These are phyloP conservation scores for Suricata suricatta DNA, from an alignment of 2,113 vertebrate species.

Conservation along the genomic window DNA sequence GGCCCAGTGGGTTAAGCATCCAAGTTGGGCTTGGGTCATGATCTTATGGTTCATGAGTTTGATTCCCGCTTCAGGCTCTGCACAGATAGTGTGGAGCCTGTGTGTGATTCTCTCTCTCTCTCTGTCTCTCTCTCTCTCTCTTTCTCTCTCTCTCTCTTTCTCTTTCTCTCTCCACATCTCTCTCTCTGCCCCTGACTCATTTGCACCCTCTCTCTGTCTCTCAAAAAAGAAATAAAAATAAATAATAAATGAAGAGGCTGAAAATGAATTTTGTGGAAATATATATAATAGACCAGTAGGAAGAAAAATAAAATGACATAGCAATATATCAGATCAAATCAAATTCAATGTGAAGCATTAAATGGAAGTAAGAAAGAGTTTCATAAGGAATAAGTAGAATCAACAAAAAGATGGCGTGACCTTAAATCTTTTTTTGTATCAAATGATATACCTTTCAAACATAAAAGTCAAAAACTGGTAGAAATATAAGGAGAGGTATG, in stretches of 20 bases:
- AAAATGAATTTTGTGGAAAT: background rate
- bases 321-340: background rate
- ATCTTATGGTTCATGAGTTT: too few species aligned
- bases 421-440: background rate
- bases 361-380: background rate
- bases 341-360: background rate
- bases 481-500: background rate
- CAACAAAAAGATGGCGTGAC: background rate
- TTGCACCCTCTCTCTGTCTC: too few species aligned
- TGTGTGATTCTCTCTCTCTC: too few species aligned
- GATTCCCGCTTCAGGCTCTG: too few species aligned
- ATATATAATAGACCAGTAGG: background rate
- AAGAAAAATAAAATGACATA: background rate
- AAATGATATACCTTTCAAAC: background rate
- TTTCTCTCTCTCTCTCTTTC: too few species aligned
- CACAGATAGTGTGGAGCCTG: too few species aligned
- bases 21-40: too few species aligned
- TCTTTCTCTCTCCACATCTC: too few species aligned
- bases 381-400: background rate
- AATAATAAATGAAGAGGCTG: background rate
- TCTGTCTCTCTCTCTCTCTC: too few species aligned
- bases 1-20: too few species aligned
- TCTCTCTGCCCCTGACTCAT: too few species aligned
- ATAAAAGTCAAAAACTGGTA: background rate
- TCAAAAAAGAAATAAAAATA: too few species aligned